Percentiles rank a stretch among this genome's conserved stretches.
phyloP scores from a whole-genome alignment of 2,113 vertebrate genomes.

The Rhipidura dahli region DNA sequence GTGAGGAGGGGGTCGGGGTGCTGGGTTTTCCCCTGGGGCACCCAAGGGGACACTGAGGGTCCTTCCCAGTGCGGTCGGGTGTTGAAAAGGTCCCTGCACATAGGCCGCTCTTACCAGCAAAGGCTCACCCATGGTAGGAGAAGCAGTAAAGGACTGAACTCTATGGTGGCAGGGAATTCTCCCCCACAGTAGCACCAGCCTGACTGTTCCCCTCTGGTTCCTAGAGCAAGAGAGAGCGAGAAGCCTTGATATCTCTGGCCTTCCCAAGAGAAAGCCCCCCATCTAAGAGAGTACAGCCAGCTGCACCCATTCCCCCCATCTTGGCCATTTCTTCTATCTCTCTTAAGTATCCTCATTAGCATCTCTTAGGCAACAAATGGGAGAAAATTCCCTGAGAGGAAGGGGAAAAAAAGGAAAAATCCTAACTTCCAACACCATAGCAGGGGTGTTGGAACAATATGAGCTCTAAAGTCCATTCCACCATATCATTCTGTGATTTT shows the following conservation, averaged over 20 bases:
- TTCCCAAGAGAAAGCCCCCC: not conserved
- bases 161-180: not conserved
- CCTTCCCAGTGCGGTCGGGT: not conserved
- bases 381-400: not conserved
- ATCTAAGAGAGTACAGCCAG: not conserved
- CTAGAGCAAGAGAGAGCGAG: not conserved
- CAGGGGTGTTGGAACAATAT: too few species aligned
- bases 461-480: not conserved
- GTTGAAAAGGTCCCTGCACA: not conserved
- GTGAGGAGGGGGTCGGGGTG: not conserved
- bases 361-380: not conserved
- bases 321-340: not conserved
- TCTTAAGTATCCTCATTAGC: not conserved
- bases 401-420: not conserved
- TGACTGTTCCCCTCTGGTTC: rapidly evolving
- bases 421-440: too few species aligned
- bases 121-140: not conserved
- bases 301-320: not conserved
- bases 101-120: rapidly evolving
- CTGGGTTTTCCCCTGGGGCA: not conserved
- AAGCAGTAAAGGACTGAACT: not conserved
- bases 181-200: not conserved
- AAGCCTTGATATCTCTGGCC: not conserved
- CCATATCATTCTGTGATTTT: not conserved
- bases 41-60: too few species aligned